phyloP scores from a whole-genome alignment of 2,888 invertebrate species.

The Microplitis manilae region DNA sequence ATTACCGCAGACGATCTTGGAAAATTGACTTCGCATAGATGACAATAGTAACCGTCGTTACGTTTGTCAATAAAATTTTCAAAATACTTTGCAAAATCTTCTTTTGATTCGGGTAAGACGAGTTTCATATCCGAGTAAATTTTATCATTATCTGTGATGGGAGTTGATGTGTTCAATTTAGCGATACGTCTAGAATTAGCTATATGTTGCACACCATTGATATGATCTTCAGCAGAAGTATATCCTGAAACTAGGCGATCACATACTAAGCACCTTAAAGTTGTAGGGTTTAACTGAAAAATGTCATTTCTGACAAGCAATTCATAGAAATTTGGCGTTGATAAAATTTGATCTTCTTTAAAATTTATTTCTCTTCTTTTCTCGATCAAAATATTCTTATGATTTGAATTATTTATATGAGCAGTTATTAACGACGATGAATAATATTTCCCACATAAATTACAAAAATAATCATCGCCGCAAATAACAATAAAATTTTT shows the following conservation, averaged over 20 bases:
- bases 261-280: background rate
- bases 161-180: background rate
- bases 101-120: background rate
- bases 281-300: background rate
- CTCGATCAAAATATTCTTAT: background rate
- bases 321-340: background rate
- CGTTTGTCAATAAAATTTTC: constrained; percentile 1
- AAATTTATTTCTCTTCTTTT: background rate
- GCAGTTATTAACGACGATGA: too few species aligned
- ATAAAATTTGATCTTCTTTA: background rate
- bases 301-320: background rate
- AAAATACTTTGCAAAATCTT: background rate
- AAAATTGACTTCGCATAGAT: background rate
- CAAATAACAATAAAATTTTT: background rate
- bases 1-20: background rate
- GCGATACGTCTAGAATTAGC: background rate
- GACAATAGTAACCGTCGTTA: background rate
- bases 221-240: background rate
- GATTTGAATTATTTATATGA: background rate
- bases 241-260: background rate
- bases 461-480: background rate
- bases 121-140: background rate
- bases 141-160: background rate
- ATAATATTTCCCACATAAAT: background rate
- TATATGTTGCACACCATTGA: background rate